Evolutionary conservation across 2,797 vertebrate species (phyloP).

Genomic region (Hypotaenidia philippensis): DNA sequence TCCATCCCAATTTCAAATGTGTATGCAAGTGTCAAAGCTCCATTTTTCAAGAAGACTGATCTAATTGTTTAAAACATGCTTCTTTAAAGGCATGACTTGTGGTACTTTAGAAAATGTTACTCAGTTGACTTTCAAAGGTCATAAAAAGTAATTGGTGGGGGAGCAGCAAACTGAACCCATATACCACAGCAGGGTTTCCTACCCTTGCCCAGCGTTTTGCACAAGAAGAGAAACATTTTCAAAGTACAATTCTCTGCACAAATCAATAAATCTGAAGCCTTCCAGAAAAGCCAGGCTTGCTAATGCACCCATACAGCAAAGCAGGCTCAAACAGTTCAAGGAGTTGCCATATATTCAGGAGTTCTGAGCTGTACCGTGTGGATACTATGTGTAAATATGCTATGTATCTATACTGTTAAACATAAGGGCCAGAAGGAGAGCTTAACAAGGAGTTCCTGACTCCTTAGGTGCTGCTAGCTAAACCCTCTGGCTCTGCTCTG

Average conservation of each 20-base stretch:
- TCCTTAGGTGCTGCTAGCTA: not conserved
- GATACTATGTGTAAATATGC: not conserved
- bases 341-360: not conserved
- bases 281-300: conserved; percentile 6
- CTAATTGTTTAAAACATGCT: not conserved
- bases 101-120: conserved; percentile 44
- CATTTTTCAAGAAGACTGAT: not conserved
- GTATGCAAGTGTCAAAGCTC: not conserved
- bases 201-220: conserved; percentile 12
- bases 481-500: not conserved
- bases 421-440: not conserved
- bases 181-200: conserved; percentile 47
- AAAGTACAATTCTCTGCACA: not conserved
- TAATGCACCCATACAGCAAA: not conserved
- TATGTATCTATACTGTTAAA: not conserved
- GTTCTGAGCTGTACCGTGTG: not conserved
- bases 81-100: conserved; percentile 39
- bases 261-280: conserved; percentile 18
- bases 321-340: not conserved
- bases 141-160: conserved; percentile 20
- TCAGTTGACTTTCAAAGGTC: conserved; percentile 36
- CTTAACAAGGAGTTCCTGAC: not conserved
- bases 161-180: conserved; percentile 24
- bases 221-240: conserved; percentile 6
- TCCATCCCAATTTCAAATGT: not conserved